Evolutionary conservation across 2,113 vertebrate species (phyloP).

Genomic region (Anarhynchus alexandrinus): DNA sequence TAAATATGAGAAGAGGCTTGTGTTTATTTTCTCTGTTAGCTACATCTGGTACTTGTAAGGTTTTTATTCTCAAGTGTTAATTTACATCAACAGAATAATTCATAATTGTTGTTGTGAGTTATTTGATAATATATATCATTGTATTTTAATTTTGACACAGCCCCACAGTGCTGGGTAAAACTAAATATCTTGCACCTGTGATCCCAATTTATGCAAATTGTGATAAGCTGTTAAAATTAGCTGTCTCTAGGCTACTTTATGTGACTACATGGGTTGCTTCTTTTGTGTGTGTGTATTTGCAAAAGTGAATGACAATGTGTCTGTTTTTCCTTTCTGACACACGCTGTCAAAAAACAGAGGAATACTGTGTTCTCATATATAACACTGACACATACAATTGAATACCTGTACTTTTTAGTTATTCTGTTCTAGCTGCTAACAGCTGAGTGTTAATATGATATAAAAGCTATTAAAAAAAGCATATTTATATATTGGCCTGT

Average conservation of each 20-base stretch:
- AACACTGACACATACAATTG: neutral
- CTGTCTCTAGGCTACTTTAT: neutral
- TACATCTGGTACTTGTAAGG: constrained; percentile 19
- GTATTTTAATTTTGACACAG: neutral
- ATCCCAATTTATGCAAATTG: neutral
- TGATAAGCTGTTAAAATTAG: neutral
- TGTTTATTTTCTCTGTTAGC: neutral
- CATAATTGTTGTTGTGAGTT: neutral
- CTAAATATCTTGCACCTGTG: neutral
- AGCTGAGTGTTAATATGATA: neutral
- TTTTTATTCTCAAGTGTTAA: neutral
- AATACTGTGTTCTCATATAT: neutral
- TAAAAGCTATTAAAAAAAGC: neutral
- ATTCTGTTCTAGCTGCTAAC: neutral
- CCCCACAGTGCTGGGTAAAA: neutral
- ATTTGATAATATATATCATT: neutral
- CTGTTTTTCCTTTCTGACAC: neutral
- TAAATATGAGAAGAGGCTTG: neutral
- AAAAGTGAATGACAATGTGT: neutral
- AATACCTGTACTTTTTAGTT: neutral
- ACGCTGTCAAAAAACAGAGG: neutral
- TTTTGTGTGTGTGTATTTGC: neutral
- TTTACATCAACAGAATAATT: constrained; percentile 21
- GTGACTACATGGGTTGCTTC: neutral
- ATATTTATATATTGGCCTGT: neutral